Base-by-base conservation (phyloP, 2,797 vertebrate species). In the Miichthys miiuy region DNA sequence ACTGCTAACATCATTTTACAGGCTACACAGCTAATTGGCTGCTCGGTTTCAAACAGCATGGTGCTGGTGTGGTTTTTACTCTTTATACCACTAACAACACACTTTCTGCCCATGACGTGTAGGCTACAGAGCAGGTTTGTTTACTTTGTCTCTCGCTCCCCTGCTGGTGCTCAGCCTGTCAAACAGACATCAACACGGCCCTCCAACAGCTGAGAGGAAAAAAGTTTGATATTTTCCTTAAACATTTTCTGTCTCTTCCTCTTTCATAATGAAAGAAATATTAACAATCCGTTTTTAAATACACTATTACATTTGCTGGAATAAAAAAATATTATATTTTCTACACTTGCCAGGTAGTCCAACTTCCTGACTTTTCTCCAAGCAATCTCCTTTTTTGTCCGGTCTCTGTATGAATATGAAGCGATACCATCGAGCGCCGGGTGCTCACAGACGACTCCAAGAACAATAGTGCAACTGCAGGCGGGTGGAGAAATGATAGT, bases 221-320 rank as follows among this genome's bases (percentile, higher is more conserved):
- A 38, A 38, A 38, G 34, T 38, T 38, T 9, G 8, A 25, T 46
- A 10, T n/a, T 48, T 74, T 27, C 42, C 10, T 4, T 46, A 54
- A 47, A n/a, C 11, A 21, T 16, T 0, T 6, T 12, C n/a, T 46
- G 17, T 25, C 0, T 0, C 0, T 17, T 51, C 23, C 3, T 48
- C 58, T 52, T 52, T 69, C 18, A 46, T 34, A 5, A 27, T 1
- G 41, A 50, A 42, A 44, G 2, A 34, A 5, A 16, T 23, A 18
- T 46, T 8, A 60, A 17, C 7, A 16, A 47, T 25, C 54, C 1
- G 20, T 58, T 44, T 64, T 9, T 38, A 8, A 34, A 34, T 2
- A 38, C 34, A 38, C 34, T 34, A 30, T 30, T 30, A 30, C 30
- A 30, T 30, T 9, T 38, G 2, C 34, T 38, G 8, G 8, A 9